phyloP scores from a whole-genome alignment of 1,140 invertebrate species.

The Lerema accius region DNA sequence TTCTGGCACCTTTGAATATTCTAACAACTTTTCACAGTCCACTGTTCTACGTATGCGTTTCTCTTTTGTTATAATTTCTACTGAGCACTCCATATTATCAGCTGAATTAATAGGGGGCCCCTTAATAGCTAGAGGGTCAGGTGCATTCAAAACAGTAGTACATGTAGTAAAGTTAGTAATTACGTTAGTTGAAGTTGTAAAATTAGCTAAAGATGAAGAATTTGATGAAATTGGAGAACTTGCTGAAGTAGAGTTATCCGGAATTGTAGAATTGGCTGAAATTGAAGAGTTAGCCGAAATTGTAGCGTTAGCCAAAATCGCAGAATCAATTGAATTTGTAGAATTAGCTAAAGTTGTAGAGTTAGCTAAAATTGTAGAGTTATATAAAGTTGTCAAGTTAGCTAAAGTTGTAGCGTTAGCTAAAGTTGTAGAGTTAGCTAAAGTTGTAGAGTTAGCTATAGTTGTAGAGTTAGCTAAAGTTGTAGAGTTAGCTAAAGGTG shows the following conservation, averaged over 20 bases:
- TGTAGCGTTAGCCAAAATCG: constrained; percentile 7
- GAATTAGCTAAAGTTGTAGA: constrained; percentile 13
- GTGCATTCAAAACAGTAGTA: constrained; percentile 33
- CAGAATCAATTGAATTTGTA: too few species aligned
- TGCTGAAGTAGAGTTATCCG: constrained; percentile 2
- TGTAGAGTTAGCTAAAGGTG: too few species aligned
- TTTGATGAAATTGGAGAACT: too few species aligned
- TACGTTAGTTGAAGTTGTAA: constrained; percentile 31
- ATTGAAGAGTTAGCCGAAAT: constrained; percentile 30
- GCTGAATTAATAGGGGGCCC: constrained; percentile 50
- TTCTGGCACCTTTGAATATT: constrained; percentile 67
- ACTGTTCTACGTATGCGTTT: constrained; percentile 49
- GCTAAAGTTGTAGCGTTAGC: too few species aligned
- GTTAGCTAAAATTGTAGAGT: too few species aligned
- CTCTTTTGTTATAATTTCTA: constrained; percentile 61
- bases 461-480: too few species aligned
- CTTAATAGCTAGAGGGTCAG: constrained; percentile 59
- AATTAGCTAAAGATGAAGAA: constrained; percentile 1
- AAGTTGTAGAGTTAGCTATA: too few species aligned
- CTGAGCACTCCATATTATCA: constrained; percentile 57
- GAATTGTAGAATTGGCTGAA: constrained; percentile 3
- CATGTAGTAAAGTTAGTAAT: too few species aligned
- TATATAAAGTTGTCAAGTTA: too few species aligned
- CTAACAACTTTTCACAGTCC: constrained; percentile 58
- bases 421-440: too few species aligned